Evolutionary conservation across 2,113 vertebrate species (phyloP).

Genomic region (Oncorhynchus gorbuscha): DNA sequence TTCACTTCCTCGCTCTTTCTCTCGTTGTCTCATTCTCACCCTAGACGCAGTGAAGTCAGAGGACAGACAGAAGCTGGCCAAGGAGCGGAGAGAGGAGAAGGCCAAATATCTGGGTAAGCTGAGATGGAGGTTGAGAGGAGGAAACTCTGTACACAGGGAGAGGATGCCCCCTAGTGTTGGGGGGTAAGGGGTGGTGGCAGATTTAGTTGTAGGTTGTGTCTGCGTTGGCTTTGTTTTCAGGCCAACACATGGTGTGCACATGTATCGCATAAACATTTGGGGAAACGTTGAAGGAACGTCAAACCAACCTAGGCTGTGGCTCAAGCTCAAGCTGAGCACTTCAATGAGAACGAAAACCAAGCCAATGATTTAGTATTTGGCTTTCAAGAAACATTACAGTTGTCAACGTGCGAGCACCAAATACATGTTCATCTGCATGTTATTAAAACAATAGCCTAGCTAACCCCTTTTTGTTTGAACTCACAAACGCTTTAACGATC

Average conservation of each 20-base stretch:
- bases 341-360: slow-evolving; percentile 13
- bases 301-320: background rate
- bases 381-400: background rate
- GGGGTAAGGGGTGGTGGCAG: slow-evolving; percentile 20
- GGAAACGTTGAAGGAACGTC: slow-evolving; percentile 6
- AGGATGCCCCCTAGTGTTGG: slow-evolving; percentile 65
- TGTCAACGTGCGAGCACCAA: slow-evolving; percentile 26
- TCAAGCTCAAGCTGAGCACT: background rate
- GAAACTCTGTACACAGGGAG: background rate
- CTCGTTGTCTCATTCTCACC: background rate
- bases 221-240: background rate
- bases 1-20: background rate
- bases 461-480: background rate
- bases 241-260: slow-evolving; percentile 25
- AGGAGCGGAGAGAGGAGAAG: slow-evolving; percentile 89
- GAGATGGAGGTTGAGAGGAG: background rate
- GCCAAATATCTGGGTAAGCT: slow-evolving; percentile 93
- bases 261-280: slow-evolving; percentile 11
- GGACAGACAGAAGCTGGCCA: slow-evolving; percentile 89
- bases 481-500: slow-evolving; percentile 3
- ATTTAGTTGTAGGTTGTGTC: background rate
- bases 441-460: background rate
- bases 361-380: slow-evolving; percentile 25
- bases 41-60: slow-evolving; percentile 86
- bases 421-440: background rate